These are phyloP conservation scores for Eupristina koningsbergeri DNA, from an alignment of 1,140 invertebrate genomes.

Conservation along the genomic window DNA sequence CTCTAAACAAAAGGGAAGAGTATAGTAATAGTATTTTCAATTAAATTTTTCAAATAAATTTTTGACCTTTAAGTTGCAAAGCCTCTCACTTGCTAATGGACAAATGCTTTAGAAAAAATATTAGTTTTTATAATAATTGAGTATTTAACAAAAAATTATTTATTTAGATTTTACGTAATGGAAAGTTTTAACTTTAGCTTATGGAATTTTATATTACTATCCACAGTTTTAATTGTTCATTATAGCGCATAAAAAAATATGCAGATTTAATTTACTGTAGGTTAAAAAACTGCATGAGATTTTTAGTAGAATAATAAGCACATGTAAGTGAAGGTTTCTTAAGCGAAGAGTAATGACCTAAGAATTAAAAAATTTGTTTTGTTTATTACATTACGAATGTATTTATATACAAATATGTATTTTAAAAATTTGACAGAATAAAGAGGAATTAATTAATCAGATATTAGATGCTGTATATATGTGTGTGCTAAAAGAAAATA, in stretches of 20 bases:
- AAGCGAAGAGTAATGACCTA: not conserved
- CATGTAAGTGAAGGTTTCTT: not conserved
- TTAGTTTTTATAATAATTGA: no score
- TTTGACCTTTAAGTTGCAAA: no score
- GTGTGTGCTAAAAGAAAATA: not conserved
- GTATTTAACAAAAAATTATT: no score
- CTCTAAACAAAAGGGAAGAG: no score
- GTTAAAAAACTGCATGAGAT: not conserved
- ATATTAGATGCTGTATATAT: not conserved
- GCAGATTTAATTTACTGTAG: not conserved
- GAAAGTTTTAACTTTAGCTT: no score
- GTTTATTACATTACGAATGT: not conserved
- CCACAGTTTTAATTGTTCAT: not conserved
- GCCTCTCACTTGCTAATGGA: no score
- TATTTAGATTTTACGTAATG: no score
- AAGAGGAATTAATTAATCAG: not conserved
- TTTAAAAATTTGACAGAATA: not conserved
- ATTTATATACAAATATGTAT: not conserved
- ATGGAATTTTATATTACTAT: no score
- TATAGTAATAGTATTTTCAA: no score
- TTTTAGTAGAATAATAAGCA: not conserved
- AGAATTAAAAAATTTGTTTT: not conserved
- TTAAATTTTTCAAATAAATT: no score
- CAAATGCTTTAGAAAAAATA: no score
- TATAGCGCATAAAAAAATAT: not conserved